Evolutionary conservation across 2,113 vertebrate genomes (phyloP).

Genomic region (Pygoscelis antarcticus): DNA sequence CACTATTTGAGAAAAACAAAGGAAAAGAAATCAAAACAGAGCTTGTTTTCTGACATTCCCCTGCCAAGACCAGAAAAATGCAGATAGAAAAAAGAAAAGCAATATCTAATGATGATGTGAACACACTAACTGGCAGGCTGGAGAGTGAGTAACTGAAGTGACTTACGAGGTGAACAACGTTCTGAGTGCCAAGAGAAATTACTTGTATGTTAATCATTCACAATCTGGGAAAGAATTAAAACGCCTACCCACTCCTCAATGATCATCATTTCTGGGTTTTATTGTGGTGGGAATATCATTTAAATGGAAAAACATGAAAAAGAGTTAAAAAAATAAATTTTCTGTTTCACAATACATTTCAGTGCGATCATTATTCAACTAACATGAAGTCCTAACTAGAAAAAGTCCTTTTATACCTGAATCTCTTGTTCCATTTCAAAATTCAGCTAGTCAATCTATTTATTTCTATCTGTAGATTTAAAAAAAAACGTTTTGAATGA

Average conservation of each 20-base stretch:
- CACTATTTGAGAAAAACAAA: not conserved
- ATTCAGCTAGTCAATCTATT: not conserved
- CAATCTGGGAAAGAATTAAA: constrained; percentile 62
- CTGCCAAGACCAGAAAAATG: not conserved
- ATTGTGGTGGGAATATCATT: not conserved
- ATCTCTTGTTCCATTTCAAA: not conserved
- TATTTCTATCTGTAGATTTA: constrained; percentile 44
- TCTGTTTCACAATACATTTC: not conserved
- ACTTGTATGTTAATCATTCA: constrained; percentile 59
- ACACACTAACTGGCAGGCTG: not conserved
- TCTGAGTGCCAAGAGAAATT: constrained; percentile 45
- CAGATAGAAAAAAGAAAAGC: not conserved
- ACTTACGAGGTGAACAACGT: not conserved
- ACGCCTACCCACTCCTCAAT: constrained; percentile 28
- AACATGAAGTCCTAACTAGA: not conserved
- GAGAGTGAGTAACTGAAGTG: not conserved
- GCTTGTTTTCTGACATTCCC: not conserved
- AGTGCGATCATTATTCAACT: not conserved
- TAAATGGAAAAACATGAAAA: not conserved
- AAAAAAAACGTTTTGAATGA: not conserved
- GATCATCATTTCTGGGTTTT: not conserved
- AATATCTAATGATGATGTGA: not conserved
- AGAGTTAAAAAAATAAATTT: not conserved
- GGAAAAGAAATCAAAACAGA: not conserved
- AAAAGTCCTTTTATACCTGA: not conserved